Evolutionary conservation across 2,797 vertebrate genomes (phyloP), one percentile per base, ranked within the genome.

Genomic region (Rhinogobio ventralis): DNA sequence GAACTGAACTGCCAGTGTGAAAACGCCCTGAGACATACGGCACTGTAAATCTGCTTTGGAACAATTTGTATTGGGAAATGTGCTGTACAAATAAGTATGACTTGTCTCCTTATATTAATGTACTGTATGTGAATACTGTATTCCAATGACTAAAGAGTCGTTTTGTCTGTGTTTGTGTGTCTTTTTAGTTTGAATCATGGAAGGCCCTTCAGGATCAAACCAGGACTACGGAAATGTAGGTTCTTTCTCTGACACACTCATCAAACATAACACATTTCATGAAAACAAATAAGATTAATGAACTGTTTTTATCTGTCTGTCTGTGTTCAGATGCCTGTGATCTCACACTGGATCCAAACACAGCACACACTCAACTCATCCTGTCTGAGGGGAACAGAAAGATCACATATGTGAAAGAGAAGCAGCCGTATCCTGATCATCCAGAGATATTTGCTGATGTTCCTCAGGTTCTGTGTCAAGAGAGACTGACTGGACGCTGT

Each of bases 331-430:
- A 75, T 36, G 49, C 10, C 72, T 72, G 45, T 49, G 25, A 49
- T 17, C 25, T 72, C 15, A 46, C 69, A 49, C 69, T 72, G 69
- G 69, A 72, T 19, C 69, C n/a, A 49, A 46, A 72, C 60, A 62
- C 60, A 14, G 25, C 60, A 7, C 0, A 62, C 13, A 62, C 5
- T 62, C 25, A 62, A 3, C 60, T 62, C 25, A 28, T 14, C 0
- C 60, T 62, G 25, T 62, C n/a, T 62, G 60, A 28, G 5, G 25
- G 0, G 5, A 62, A 62, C 60, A 28, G 13, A 3, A 62, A 7
- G 60, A 15, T 62, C 60, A 62, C 0, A 62, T 62, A 62, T 3
- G 5, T 62, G 13, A 6, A 62, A 62, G 25, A 14, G 0, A 0
- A 6, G 1, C n/a, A 62, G 25, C n/a, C 11, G 13, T 62, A 62